These are phyloP conservation scores for Sycophaga agraensis DNA, from an alignment of 1,140 invertebrate species.

Conservation along the genomic window DNA sequence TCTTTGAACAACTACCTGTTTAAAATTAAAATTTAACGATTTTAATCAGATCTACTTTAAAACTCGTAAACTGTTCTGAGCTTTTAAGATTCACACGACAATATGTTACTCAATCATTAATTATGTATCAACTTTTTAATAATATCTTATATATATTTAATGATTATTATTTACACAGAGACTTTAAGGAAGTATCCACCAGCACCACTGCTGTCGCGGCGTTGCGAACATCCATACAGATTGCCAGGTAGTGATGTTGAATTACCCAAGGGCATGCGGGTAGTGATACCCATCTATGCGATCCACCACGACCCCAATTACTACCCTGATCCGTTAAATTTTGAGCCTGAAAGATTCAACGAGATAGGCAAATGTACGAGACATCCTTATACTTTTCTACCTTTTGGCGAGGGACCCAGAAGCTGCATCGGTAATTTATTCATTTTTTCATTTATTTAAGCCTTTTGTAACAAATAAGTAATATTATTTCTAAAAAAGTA, in stretches of 20 bases:
- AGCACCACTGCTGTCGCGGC: constrained; percentile 55
- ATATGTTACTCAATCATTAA: too few relatives aligned
- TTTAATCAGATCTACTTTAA: not conserved
- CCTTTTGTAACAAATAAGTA: too few relatives aligned
- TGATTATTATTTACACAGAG: too few relatives aligned
- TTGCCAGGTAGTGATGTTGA: constrained; percentile 47
- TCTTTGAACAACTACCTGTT: not conserved
- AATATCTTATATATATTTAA: too few relatives aligned
- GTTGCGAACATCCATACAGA: constrained; percentile 49
- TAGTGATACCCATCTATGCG: constrained; percentile 63
- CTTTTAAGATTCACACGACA: too few relatives aligned
- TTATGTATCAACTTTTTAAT: too few relatives aligned
- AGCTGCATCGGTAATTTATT: constrained; percentile 71
- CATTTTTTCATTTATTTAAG: too few relatives aligned
- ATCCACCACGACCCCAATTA: constrained; percentile 68
- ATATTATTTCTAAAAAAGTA: too few relatives aligned
- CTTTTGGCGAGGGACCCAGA: constrained; percentile 77
- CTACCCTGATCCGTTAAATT: constrained; percentile 68
- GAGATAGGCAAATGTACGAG: constrained; percentile 51
- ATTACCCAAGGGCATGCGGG: constrained; percentile 53
- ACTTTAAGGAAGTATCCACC: constrained; percentile 60
- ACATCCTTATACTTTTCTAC: constrained; percentile 65
- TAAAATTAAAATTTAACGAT: constrained; percentile 13
- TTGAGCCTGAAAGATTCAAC: constrained; percentile 67
- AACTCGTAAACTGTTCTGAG: too few relatives aligned